Conservation (phyloP, 2,113 vertebrate genomes). For the Danio rerio region GRCz12tu NC_133179.1:19635501-19636000, state of each 20-base stretch:
- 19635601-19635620: no score
- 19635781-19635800: neutral
- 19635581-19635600: no score
- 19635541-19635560: no score
- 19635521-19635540: no score
- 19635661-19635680: no score
- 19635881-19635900: neutral
- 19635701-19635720: no score
- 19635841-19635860: neutral
- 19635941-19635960: constrained; percentile 58
- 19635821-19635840: neutral
- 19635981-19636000: constrained; percentile 67
- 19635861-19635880: neutral
- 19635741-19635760: neutral
- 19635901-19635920: constrained; percentile 55
- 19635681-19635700: no score
- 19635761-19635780: neutral
- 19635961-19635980: constrained; percentile 61
- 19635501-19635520: no score
- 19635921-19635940: constrained; percentile 49
- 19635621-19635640: no score
- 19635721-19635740: neutral
- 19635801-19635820: neutral
- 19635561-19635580: no score
- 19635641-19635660: no score